Evolutionary conservation across 2,797 vertebrate genomes (phyloP), one percentile per base, ranked within the genome.

Genomic region (Galago senegalensis): DNA sequence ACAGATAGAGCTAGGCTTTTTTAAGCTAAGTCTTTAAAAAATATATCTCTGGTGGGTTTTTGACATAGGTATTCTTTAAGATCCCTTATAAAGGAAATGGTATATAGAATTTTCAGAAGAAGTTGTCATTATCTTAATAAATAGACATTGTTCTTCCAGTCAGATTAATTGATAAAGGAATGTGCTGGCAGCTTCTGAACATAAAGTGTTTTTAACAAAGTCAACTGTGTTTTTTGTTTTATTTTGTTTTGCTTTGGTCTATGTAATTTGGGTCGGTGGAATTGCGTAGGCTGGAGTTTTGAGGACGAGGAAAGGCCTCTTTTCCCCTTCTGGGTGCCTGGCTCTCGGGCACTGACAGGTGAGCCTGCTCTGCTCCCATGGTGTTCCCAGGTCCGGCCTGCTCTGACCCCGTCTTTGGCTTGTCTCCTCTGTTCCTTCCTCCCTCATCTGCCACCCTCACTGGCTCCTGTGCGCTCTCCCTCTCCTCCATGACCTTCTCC

Each of bases 271-370:
- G 90, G 60, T 88, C 80, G 70, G 60, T 92, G 60, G 60, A 27
- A 72, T 91, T 80, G n/a, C 20, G 3, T 72, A 34, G 94, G 63
- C 92, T 83, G 63, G 29, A 86, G 56, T 67, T 37, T 65, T 81
- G 86, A 96, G 86, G 84, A 40, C 70, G 89, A 94, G 72, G 60
- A 79, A 90, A 92, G 72, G 17, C 25, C 27, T 49, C 46, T 10
- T 63, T 63, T 61, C 12, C 69, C 23, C 70, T 16, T 76, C n/a
- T 83, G 61, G 75, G n/a, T 89, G 75, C 65, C 63, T 53, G 70
- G 43, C 77, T 67, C 60, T 95, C n/a, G 53, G 8, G 75, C 70
- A n/a, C 87, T 89, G 43, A 49, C 20, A 81, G 93, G 40, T 58
- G 83, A 94, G 89, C 46, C 46, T 11, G 46, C 46, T 46, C 46